Evolutionary conservation across 2,113 vertebrate genomes (phyloP), one percentile per base, ranked within the genome.

Genomic region (Tychaedon coryphoeus): DNA sequence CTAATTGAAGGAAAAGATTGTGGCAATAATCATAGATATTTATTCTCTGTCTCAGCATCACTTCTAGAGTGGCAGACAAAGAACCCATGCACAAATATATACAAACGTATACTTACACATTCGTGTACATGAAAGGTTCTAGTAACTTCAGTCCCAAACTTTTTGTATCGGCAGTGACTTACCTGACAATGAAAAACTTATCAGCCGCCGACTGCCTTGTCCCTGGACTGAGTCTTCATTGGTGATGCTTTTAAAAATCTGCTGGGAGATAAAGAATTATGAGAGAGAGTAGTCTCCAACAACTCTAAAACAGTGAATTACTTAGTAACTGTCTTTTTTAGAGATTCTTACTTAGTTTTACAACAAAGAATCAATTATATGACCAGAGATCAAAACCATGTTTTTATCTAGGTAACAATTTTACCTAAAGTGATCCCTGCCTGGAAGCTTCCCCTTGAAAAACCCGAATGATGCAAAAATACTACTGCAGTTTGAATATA

Each of bases 111-210:
- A 75, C 23, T 51, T 9, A 33, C 22, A 86, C 6, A 50, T 3
- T 62, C 0, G 2, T 17, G 17, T 26, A 50, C 16, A 17, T 34
- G 25, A 78, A 66, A 84, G 29, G 20, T 56, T 86, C 56, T 75
- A 54, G 42, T 31, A 82, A 72, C n/a, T 67, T 64, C 36, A 47
- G 5, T 47, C 40, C 23, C 43, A 34, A 48, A 29, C 16, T 19
- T 60, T 83, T 18, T 23, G 24, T 33, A 61, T n/a, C 36, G 92
- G 18, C 29, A 95, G 62, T 81, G 60, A 76, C 97, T 84, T 97
- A 99, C 99, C 99, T 97, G 99, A 99, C 86, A 99, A 95, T 22
- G 98, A 99, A 96, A 99, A 99, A 96, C 99, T 99, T 97, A 99
- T 99, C 88, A 99, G 97, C 36, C 99, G 98, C 79, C 99, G 98